Evolutionary conservation across 2,888 invertebrate genomes (phyloP).

Genomic region (Encarsia formosa): DNA sequence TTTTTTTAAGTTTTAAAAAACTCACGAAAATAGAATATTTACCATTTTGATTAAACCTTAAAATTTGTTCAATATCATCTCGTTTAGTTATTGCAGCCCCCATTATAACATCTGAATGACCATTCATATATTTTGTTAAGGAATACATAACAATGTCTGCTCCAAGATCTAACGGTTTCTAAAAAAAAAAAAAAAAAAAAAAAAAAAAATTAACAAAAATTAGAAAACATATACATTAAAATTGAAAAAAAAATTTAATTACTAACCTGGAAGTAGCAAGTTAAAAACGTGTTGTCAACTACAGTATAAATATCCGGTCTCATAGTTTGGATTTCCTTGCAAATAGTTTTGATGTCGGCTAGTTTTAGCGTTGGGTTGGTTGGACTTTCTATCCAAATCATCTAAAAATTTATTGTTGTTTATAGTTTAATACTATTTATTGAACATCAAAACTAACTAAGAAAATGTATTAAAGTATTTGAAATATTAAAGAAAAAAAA

Average conservation of each 20-base stretch:
- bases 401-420: conserved; percentile 49
- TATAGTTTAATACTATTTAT: too few species aligned
- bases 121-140: conserved; percentile 96
- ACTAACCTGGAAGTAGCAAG: conserved; percentile 73
- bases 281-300: conserved; percentile 92
- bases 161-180: conserved; percentile 85
- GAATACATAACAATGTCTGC: conserved; percentile 91
- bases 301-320: conserved; percentile 64
- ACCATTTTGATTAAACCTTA: conserved; percentile 88
- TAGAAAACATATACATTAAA: background rate
- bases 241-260: background rate
- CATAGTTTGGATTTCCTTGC: conserved; percentile 58
- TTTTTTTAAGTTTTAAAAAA: background rate
- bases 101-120: conserved; percentile 97
- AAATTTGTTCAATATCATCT: conserved; percentile 64
- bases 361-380: conserved; percentile 93
- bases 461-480: too few species aligned
- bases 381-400: conserved; percentile 92
- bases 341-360: conserved; percentile 75
- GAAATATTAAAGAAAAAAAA: background rate
- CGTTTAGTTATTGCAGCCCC: conserved; percentile 77
- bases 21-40: conserved; percentile 29
- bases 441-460: too few species aligned
- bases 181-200: background rate
- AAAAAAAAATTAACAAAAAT: too few species aligned